phyloP scores from a whole-genome alignment of 2,888 invertebrate species.

The Pseudoips prasinana region DNA sequence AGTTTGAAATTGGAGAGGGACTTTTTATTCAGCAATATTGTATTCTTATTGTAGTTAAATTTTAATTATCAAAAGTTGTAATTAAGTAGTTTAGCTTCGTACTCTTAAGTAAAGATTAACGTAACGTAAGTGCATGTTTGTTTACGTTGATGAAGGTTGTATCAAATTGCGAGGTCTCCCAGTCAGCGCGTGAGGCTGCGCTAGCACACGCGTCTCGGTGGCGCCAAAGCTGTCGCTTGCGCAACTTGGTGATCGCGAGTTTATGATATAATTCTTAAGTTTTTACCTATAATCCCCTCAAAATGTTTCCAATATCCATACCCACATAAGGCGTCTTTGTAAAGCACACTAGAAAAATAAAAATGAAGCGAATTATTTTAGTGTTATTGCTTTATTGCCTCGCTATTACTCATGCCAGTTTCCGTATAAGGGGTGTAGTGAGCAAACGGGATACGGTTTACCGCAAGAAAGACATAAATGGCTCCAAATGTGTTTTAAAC shows the following conservation, averaged over 20 bases:
- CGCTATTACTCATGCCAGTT: conserved; percentile 60
- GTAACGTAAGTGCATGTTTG: conserved; percentile 67
- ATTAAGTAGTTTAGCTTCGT: conserved; percentile 26
- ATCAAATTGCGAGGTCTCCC: conserved; percentile 77
- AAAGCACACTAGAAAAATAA: conserved; percentile 41
- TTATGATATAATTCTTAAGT: conserved; percentile 62
- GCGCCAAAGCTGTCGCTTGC: conserved; percentile 69
- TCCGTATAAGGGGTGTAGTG: conserved; percentile 61
- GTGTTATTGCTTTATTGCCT: conserved; percentile 62
- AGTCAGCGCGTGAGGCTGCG: conserved; percentile 77
- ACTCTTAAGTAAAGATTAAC: conserved; percentile 36
- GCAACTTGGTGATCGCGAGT: conserved; percentile 62
- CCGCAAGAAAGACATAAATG: conserved; percentile 73
- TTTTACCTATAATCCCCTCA: conserved; percentile 48
- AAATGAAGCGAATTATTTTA: conserved; percentile 69
- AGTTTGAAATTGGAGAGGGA: too few relatives aligned
- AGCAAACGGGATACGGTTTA: conserved; percentile 66
- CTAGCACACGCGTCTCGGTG: conserved; percentile 78
- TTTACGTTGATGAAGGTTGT: conserved; percentile 79
- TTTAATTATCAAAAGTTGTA: too few relatives aligned
- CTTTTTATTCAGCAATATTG: too few relatives aligned
- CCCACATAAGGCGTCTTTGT: conserved; percentile 44
- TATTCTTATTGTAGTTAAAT: too few relatives aligned
- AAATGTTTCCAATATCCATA: conserved; percentile 55
- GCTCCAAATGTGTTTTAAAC: conserved; percentile 75